A percentile compares a stretch with the other conserved stretches of the same genome.
phyloP scores from a whole-genome alignment of 1,140 invertebrate species.

The Listronotus oregonensis region DNA sequence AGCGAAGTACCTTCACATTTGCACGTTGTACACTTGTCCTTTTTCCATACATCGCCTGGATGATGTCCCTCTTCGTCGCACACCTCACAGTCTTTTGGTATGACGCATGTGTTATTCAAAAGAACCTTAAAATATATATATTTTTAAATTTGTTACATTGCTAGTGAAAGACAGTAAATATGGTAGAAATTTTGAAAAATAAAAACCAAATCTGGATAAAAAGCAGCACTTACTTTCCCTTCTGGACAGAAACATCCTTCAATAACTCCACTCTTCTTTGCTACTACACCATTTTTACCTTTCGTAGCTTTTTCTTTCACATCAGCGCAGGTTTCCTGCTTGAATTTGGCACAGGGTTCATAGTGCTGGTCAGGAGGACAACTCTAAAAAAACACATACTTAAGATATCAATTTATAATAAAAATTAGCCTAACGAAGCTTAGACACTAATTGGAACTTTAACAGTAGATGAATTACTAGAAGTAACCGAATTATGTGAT shows the following conservation, averaged over 20 bases:
- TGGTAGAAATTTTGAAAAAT: no score
- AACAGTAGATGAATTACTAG: no score
- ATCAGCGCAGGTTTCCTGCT: slow-evolving; percentile 72
- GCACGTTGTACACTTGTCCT: slow-evolving; percentile 78
- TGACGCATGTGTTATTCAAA: slow-evolving; percentile 65
- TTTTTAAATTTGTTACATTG: no score
- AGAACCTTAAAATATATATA: slow-evolving; percentile 57
- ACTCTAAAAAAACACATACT: slow-evolving; percentile 9
- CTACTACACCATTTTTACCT: slow-evolving; percentile 52
- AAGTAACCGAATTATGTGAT: no score
- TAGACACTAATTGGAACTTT: no score
- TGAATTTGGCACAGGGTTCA: slow-evolving; percentile 68
- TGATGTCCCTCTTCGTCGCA: slow-evolving; percentile 65
- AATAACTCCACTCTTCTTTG: slow-evolving; percentile 60
- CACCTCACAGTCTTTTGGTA: slow-evolving; percentile 63
- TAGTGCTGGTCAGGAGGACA: slow-evolving; percentile 68
- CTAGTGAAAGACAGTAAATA: no score
- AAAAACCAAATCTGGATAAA: neutral
- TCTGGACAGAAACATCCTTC: slow-evolving; percentile 86
- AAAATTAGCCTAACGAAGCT: no score
- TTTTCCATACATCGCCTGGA: slow-evolving; percentile 62
- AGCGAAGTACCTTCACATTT: slow-evolving; percentile 63
- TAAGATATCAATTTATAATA: no score
- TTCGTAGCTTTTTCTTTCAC: slow-evolving; percentile 46
- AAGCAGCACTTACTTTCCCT: slow-evolving; percentile 60